A percentile compares a stretch with the other conserved stretches of the same genome.
phyloP scores from a whole-genome alignment of 1,140 invertebrate genomes.

The Globodera ellingtonae region DNA sequence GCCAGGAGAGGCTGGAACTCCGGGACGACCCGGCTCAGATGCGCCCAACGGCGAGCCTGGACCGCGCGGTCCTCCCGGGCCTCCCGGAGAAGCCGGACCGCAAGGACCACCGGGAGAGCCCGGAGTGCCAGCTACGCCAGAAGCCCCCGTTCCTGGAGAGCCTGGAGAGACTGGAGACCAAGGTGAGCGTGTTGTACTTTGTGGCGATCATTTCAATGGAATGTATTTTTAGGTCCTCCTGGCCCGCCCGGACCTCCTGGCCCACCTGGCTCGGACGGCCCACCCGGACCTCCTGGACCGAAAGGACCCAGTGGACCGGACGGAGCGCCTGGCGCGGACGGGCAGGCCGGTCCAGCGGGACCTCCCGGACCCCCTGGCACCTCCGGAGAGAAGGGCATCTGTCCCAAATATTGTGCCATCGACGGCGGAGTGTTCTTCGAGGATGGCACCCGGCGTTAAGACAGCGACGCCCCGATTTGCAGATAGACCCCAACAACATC shows the following conservation, averaged over 20 bases:
- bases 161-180: constrained; percentile 62
- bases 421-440: constrained; percentile 57
- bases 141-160: constrained; percentile 63
- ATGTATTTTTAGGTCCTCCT: constrained; percentile 37
- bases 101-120: constrained; percentile 58
- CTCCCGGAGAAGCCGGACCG: constrained; percentile 49
- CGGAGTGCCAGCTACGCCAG: constrained; percentile 58
- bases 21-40: constrained; percentile 48
- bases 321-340: constrained; percentile 51
- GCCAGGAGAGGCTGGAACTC: constrained; percentile 44
- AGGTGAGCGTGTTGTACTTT: constrained; percentile 37
- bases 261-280: constrained; percentile 49
- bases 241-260: constrained; percentile 56
- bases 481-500: not conserved
- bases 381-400: constrained; percentile 58
- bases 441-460: constrained; percentile 60
- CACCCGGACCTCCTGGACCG: constrained; percentile 54
- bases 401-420: constrained; percentile 56
- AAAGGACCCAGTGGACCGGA: constrained; percentile 51
- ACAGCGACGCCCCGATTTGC: constrained; percentile 20
- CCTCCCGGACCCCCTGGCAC: constrained; percentile 53
- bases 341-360: constrained; percentile 42
- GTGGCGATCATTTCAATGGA: constrained; percentile 2
- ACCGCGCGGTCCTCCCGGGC: constrained; percentile 50
- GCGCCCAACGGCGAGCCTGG: constrained; percentile 48